Evolutionary conservation across 2,113 vertebrate genomes (phyloP).

Genomic region (Stomatorhinus ivindoensis): DNA sequence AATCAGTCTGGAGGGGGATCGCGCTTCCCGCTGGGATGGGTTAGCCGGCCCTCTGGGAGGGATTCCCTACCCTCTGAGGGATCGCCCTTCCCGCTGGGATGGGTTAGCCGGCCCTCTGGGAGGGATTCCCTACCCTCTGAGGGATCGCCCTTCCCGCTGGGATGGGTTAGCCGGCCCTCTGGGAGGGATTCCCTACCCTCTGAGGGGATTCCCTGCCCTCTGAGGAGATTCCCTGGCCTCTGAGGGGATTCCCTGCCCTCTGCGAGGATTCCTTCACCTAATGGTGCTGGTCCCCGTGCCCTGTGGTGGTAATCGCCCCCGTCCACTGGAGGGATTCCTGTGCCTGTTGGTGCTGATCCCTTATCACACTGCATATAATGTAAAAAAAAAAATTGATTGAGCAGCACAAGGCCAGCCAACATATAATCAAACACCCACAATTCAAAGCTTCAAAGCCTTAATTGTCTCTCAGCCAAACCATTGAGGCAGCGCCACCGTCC

Average conservation of each 20-base stretch:
- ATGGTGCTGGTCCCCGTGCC: background rate
- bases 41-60: background rate
- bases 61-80: background rate
- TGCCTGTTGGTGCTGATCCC: background rate
- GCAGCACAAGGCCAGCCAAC: background rate
- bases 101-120: background rate
- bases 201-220: too few relatives aligned
- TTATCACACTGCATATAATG: background rate
- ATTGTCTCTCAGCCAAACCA: background rate
- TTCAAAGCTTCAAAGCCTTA: background rate
- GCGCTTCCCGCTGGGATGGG: background rate
- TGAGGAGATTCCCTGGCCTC: too few relatives aligned
- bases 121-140: background rate
- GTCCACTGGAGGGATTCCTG: background rate
- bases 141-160: background rate
- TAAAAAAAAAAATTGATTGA: background rate
- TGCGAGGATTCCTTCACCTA: background rate
- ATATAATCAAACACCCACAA: background rate
- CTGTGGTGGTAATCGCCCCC: background rate
- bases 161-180: background rate
- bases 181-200: background rate
- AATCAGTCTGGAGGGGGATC: background rate
- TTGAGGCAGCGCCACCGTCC: background rate
- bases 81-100: background rate
- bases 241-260: background rate